Evolutionary conservation across 2,888 invertebrate species (phyloP), one percentile per base, ranked within the genome.

Genomic region (Notodonta ziczac): DNA sequence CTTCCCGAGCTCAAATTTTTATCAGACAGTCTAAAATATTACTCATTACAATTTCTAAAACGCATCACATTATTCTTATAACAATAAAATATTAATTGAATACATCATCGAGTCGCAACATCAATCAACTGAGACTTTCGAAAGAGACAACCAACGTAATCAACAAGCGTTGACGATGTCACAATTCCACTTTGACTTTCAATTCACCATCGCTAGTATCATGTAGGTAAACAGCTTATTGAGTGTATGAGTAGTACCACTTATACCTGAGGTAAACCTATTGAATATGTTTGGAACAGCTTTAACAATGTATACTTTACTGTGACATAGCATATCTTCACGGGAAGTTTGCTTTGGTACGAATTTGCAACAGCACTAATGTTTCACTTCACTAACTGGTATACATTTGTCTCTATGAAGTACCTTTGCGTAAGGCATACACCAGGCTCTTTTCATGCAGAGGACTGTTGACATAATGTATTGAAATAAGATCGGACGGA

Each of bases 161-260:
- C 52, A 52, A 32, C 52, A 32, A 5, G 32, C 52, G 52, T 16
- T 32, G 5, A 32, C 13, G 5, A 32, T 13, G 52, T 32, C 52
- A 32, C 32, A 52, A 32, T 52, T 52, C 52, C 52, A 52, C 52
- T 52, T 32, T 52, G 32, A 52, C 52, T 52, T 48, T 57, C 57
- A 48, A 35, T 57, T 48, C 10, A 14, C 32, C 24, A 46, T 24
- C 52, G 39, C 13, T 5, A 42, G n/a, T 44, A 56, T 56, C 50
- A 50, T 50, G 50, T 50, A 35, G 35, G 35, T 35, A 50, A 50
- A 50, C 16, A 50, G 16, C 16, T 16, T 50, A 50, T 16, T 50
- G 50, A 50, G 50, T 48, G 48, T 48, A 4, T n/a, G n/a, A 50
- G 16, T 50, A n/a, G 16, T 7, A 4, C 4, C 50, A 16, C 16